phyloP scores from a whole-genome alignment of 2,113 vertebrate species.

The Nibea coibor region DNA sequence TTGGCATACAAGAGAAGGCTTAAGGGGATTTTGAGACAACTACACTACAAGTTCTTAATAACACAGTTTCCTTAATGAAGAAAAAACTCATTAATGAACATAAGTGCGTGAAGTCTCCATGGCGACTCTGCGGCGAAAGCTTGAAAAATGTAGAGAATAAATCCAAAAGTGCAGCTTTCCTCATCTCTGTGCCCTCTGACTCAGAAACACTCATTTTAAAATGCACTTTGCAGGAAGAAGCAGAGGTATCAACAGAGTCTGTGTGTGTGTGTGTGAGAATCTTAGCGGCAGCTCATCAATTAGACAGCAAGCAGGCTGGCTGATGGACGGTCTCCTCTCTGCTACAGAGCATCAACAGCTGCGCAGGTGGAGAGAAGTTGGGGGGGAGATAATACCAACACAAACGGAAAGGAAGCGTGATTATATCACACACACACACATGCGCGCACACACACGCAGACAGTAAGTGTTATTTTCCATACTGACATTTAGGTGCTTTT shows the following conservation, averaged over 20 bases:
- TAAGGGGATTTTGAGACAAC: background rate
- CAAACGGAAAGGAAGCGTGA: background rate
- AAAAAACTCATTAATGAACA: background rate
- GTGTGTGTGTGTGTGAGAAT: background rate
- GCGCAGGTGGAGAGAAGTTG: conserved; percentile 19
- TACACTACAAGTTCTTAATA: background rate
- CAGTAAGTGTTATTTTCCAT: background rate
- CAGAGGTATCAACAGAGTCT: background rate
- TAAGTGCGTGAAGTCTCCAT: background rate
- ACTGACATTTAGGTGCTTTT: background rate
- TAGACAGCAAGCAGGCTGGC: conserved; percentile 35
- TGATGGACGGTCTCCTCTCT: conserved; percentile 2
- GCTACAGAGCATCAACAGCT: conserved; percentile 17
- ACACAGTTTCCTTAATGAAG: background rate
- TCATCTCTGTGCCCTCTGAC: background rate
- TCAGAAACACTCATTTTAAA: conserved; percentile 35
- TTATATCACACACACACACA: no score
- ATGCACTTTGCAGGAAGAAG: conserved; percentile 36
- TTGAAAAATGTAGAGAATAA: background rate
- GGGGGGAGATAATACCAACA: background rate
- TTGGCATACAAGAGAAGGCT: background rate
- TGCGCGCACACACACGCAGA: no score
- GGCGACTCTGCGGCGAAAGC: background rate
- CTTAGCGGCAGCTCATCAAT: conserved; percentile 44
- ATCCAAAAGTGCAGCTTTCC: conserved; percentile 25